phyloP scores from a whole-genome alignment of 2,113 vertebrate genomes.

The Accipiter virgatus region DNA sequence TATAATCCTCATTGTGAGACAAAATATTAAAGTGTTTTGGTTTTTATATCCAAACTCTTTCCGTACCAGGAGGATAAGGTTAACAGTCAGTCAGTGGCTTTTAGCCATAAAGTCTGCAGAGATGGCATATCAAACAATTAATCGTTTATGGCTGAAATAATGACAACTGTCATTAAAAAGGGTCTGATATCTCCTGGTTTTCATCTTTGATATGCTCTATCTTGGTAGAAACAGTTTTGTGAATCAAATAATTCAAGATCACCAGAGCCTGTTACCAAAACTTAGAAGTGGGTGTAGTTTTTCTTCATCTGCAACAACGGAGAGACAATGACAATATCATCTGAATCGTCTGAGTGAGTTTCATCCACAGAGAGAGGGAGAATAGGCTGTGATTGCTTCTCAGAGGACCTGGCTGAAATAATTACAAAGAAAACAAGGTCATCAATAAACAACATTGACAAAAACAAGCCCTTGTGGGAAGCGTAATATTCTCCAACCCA shows the following conservation, averaged over 20 bases:
- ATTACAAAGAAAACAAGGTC: neutral
- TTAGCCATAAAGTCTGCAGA: neutral
- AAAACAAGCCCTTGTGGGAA: neutral
- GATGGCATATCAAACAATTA: neutral
- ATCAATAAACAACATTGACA: neutral
- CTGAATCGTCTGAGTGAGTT: conserved; percentile 82
- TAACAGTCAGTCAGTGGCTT: neutral
- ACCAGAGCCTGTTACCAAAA: neutral
- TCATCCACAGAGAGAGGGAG: neutral
- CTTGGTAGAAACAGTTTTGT: neutral
- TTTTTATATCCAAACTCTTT: neutral
- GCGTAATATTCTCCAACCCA: neutral
- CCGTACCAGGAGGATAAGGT: neutral
- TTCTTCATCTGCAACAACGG: conserved; percentile 70
- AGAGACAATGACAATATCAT: conserved; percentile 79
- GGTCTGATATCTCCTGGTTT: neutral
- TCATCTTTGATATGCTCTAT: neutral
- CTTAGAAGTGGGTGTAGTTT: neutral
- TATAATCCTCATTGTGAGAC: neutral
- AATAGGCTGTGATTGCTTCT: neutral
- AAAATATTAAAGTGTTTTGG: neutral
- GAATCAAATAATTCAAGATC: neutral
- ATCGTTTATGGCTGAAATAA: neutral
- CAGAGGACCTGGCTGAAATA: conserved; percentile 51
- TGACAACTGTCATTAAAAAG: neutral